Evolutionary conservation across 2,113 vertebrate genomes (phyloP).

Genomic region (Peromyscus leucopus): DNA sequence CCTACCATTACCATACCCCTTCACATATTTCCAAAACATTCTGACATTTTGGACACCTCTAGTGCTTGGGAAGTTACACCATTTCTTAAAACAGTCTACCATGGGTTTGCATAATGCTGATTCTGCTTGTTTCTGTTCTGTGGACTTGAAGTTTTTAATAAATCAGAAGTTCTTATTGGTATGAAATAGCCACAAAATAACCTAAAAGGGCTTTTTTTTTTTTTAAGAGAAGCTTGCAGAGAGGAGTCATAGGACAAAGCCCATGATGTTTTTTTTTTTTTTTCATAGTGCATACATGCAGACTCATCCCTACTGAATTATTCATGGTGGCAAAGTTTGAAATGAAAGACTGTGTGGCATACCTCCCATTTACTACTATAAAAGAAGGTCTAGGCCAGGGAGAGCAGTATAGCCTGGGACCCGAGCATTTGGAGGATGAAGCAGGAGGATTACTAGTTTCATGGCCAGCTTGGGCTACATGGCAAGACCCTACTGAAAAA

Average conservation of each 20-base stretch:
- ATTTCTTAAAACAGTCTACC: constrained; percentile 5
- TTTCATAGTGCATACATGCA: not conserved
- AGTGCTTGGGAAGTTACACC: not conserved
- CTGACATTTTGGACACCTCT: not conserved
- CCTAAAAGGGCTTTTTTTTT: not conserved
- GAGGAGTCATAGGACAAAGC: not conserved
- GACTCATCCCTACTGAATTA: constrained; percentile 6
- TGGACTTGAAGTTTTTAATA: not conserved
- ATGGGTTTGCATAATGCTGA: not conserved
- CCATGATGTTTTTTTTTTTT: not conserved
- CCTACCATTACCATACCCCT: too few species aligned
- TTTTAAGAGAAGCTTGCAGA: not conserved
- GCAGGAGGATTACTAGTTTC: not conserved
- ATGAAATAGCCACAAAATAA: not conserved
- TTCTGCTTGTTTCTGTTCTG: not conserved
- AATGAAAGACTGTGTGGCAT: not conserved
- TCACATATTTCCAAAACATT: not conserved
- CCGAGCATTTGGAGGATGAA: too few species aligned
- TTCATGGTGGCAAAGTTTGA: not conserved
- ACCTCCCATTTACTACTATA: not conserved
- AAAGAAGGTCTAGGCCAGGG: not conserved
- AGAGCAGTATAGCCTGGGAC: not conserved
- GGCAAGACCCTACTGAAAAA: not conserved
- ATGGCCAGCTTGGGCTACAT: not conserved
- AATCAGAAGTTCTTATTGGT: not conserved